These are phyloP conservation scores for Astreopora myriophthalma DNA, from an alignment of 64 coral and sea anemone genomes.

Conservation along the genomic window DNA sequence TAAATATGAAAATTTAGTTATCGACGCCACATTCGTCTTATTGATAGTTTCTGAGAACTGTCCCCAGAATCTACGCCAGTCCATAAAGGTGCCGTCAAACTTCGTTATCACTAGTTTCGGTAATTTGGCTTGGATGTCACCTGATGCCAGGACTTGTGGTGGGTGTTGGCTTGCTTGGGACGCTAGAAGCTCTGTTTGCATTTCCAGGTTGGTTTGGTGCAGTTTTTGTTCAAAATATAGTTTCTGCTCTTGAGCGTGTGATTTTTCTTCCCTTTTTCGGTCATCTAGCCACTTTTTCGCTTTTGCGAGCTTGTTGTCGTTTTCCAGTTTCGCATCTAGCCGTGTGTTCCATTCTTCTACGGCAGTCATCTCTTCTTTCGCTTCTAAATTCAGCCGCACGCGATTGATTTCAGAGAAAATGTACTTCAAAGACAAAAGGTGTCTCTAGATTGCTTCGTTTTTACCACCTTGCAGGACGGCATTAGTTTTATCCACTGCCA, in stretches of 20 bases:
- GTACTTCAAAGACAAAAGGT: neutral
- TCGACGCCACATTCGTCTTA: neutral
- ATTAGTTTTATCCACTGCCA: neutral
- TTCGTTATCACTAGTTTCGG: no score
- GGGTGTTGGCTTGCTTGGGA: neutral
- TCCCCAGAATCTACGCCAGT: neutral
- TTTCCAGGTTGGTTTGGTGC: neutral
- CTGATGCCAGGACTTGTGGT: neutral
- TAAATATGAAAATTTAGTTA: neutral
- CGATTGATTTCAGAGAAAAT: neutral
- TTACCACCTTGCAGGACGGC: neutral
- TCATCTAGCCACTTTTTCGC: neutral
- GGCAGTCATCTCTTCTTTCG: neutral
- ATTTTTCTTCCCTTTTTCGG: neutral
- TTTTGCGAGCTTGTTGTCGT: neutral
- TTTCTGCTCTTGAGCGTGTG: neutral
- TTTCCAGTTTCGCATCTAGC: neutral
- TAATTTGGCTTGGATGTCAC: no score
- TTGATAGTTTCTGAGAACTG: neutral
- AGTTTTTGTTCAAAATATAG: neutral
- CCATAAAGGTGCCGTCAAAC: neutral
- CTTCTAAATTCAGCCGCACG: neutral
- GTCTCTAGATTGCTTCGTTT: neutral
- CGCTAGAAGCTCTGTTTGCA: neutral
- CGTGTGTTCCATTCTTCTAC: neutral